These are phyloP conservation scores for Cryptomyrus ogoouensis DNA, from an alignment of 2,113 vertebrate species.

Conservation along the genomic window DNA sequence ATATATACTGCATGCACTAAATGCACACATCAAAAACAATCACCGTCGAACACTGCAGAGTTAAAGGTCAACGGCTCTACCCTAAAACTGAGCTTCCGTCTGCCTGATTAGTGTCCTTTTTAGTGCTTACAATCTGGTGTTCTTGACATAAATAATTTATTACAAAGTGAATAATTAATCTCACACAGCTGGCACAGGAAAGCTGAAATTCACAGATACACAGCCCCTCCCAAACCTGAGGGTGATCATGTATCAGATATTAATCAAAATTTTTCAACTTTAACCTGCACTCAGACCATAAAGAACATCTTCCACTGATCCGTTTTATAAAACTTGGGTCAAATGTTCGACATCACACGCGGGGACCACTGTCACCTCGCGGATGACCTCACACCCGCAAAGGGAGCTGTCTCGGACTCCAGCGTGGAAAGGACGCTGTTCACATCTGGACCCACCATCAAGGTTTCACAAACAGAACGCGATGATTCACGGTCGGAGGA, in stretches of 20 bases:
- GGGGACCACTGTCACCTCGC: not conserved
- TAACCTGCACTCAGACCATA: not conserved
- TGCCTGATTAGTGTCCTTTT: not conserved
- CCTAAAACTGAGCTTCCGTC: not conserved
- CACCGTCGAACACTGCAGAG: not conserved
- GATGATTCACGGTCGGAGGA: slow-evolving; percentile 34
- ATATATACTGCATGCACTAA: not conserved
- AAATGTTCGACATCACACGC: not conserved
- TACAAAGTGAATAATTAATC: not conserved
- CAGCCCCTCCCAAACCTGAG: not conserved
- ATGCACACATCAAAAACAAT: not conserved
- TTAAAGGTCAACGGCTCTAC: not conserved
- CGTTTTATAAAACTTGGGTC: not conserved
- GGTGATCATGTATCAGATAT: not conserved
- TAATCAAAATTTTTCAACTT: not conserved
- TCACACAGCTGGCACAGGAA: not conserved
- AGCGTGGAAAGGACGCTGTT: not conserved
- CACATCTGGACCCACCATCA: not conserved
- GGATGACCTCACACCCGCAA: not conserved
- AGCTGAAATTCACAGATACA: not conserved
- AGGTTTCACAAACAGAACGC: slow-evolving; percentile 8
- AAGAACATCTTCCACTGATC: not conserved
- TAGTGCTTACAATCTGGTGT: not conserved
- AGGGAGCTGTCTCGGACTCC: not conserved
- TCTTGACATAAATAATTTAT: not conserved